A percentile compares a stretch with the other conserved stretches of the same genome.
phyloP scores from a whole-genome alignment of 2,888 invertebrate genomes.

The Ceraclea dissimilis region DNA sequence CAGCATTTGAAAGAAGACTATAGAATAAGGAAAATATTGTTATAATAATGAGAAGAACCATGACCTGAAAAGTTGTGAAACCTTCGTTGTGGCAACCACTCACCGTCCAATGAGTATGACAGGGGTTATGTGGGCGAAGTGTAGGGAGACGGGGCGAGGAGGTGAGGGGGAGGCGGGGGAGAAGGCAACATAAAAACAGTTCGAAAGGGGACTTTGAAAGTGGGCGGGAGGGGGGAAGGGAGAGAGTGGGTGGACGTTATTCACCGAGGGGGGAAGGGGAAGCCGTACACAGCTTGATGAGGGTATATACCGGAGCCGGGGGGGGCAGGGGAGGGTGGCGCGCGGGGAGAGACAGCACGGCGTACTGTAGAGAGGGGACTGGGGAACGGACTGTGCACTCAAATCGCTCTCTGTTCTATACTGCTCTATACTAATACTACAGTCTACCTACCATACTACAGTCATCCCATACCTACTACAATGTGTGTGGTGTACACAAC shows the following conservation, averaged over 20 bases:
- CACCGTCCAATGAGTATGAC: conserved; percentile 18
- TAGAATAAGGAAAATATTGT: not conserved
- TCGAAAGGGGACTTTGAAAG: conserved; percentile 24
- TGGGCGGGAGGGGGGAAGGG: conserved; percentile 14
- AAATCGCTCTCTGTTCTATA: conserved; percentile 26
- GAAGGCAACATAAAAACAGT: conserved; percentile 26
- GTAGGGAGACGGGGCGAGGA: conserved; percentile 4
- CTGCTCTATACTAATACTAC: conserved; percentile 3
- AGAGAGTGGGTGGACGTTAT: conserved; percentile 17
- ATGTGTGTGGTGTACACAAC: not conserved
- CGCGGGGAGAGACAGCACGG: conserved; percentile 4
- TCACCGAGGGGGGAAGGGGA: conserved; percentile 22
- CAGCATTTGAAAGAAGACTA: too few species aligned
- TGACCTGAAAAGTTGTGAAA: conserved; percentile 5
- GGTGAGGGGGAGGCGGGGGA: conserved; percentile 6
- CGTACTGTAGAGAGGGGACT: conserved; percentile 13
- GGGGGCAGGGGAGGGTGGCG: conserved; percentile 12
- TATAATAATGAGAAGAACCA: not conserved
- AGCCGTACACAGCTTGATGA: conserved; percentile 20
- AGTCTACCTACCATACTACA: not conserved
- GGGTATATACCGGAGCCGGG: conserved; percentile 9
- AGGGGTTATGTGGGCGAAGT: conserved; percentile 12
- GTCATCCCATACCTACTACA: not conserved
- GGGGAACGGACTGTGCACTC: conserved; percentile 26
- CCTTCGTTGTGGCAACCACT: conserved; percentile 14